Evolutionary conservation across 2,888 invertebrate genomes (phyloP).

Genomic region (Campopleginae sp.): DNA sequence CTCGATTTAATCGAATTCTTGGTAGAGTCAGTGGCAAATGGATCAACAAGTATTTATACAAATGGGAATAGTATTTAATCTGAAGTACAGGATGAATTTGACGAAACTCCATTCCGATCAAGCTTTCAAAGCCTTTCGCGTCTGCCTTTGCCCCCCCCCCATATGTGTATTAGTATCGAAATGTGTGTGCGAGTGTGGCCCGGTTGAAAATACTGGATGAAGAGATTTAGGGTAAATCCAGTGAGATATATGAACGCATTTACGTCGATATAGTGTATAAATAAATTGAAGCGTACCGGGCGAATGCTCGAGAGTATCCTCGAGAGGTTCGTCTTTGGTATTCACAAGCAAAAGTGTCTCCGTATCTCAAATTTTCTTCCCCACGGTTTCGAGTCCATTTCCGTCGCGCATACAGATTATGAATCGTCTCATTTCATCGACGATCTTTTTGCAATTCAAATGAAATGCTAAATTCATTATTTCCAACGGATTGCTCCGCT

Average conservation of each 20-base stretch:
- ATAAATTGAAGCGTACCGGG: constrained; percentile 41
- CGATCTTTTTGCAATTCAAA: constrained; percentile 2
- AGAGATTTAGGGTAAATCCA: constrained; percentile 20
- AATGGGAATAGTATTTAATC: not conserved
- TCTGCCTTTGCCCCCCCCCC: not conserved
- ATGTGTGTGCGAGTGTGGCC: not conserved
- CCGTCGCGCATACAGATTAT: not conserved
- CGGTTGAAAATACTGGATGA: not conserved
- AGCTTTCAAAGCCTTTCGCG: constrained; percentile 1
- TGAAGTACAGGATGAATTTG: constrained; percentile 5
- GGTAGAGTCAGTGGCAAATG: not conserved
- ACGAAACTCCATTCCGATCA: constrained; percentile 9
- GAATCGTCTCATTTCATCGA: not conserved
- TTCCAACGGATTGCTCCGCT: not conserved
- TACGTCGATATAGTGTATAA: constrained; percentile 47
- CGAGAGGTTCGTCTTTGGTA: constrained; percentile 39
- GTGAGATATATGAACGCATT: constrained; percentile 27
- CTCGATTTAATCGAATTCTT: not conserved
- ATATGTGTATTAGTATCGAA: not conserved
- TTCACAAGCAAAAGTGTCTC: constrained; percentile 35
- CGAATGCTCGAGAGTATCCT: constrained; percentile 15
- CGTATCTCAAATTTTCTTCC: constrained; percentile 10
- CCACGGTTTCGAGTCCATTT: not conserved
- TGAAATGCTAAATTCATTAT: not conserved
- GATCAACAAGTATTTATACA: too few species aligned